Conservation (phyloP, 2,888 invertebrate species). For the Odontomyia ornata region DNA sequence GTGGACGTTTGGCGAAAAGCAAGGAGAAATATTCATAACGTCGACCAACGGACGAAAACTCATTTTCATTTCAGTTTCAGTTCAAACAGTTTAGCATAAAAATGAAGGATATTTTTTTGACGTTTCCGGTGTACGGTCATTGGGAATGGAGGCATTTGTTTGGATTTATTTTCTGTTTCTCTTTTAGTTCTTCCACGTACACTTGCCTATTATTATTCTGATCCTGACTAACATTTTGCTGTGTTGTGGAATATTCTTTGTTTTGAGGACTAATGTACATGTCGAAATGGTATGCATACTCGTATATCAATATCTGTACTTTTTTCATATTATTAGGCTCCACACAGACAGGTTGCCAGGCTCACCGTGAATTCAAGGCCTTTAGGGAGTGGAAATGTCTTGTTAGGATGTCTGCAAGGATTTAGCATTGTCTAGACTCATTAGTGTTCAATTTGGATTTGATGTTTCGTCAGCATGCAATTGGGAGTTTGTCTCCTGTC, state of each 20-base stretch:
- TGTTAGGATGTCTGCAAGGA: too few relatives aligned
- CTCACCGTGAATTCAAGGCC: too few relatives aligned
- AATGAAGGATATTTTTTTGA: not conserved
- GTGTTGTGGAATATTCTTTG: not conserved
- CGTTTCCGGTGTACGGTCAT: not conserved
- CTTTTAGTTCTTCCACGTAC: not conserved
- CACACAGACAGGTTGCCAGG: too few relatives aligned
- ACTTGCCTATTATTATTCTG: too few relatives aligned
- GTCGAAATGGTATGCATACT: not conserved
- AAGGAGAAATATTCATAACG: conserved; percentile 25
- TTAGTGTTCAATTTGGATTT: too few relatives aligned
- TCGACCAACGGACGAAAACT: conserved; percentile 2
- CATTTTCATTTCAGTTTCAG: conserved; percentile 16
- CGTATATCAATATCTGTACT: too few relatives aligned
- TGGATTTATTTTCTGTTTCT: not conserved
- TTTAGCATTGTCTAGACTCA: too few relatives aligned
- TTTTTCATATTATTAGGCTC: too few relatives aligned
- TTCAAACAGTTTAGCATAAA: conserved; percentile 35
- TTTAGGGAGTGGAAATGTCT: too few relatives aligned
- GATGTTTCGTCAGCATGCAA: too few relatives aligned
- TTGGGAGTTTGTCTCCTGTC: too few relatives aligned
- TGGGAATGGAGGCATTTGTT: not conserved
- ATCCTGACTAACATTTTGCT: not conserved
- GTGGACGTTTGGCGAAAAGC: too few relatives aligned
- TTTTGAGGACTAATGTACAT: not conserved